Percentiles rank a stretch among this genome's conserved stretches.
These are phyloP conservation scores for Colistium nudipinnis DNA, from an alignment of 2,113 vertebrate species.

Conservation along the genomic window DNA sequence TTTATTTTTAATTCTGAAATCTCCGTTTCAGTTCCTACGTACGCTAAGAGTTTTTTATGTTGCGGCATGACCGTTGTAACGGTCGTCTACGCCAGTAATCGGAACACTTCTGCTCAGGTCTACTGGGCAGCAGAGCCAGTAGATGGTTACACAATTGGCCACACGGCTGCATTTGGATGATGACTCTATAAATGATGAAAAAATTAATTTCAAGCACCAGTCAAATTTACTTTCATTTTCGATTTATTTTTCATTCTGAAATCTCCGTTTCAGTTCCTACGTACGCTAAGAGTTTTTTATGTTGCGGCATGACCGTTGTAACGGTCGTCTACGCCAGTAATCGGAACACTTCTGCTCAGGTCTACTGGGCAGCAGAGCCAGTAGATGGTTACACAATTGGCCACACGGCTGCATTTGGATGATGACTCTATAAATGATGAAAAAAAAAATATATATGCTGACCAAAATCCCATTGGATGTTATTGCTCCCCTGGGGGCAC, in stretches of 20 bases:
- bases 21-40: too few species aligned
- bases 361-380: neutral
- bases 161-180: slow-evolving; percentile 27
- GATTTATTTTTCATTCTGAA: too few species aligned
- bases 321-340: neutral
- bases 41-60: neutral
- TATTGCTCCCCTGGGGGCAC: slow-evolving; percentile 16
- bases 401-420: slow-evolving; percentile 22
- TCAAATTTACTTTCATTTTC: too few species aligned
- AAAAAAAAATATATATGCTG: slow-evolving; percentile 26
- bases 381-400: slow-evolving; percentile 3
- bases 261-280: too few species aligned
- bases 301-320: too few species aligned
- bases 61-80: too few species aligned
- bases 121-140: neutral
- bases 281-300: neutral
- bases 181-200: slow-evolving; percentile 48
- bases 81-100: neutral
- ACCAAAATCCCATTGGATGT: slow-evolving; percentile 29
- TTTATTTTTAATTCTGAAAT: too few species aligned
- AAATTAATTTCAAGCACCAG: too few species aligned
- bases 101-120: neutral
- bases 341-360: neutral
- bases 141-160: slow-evolving; percentile 2
- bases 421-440: slow-evolving; percentile 48